Evolutionary conservation across 2,113 vertebrate genomes (phyloP).

Genomic region (Capra hircus): DNA sequence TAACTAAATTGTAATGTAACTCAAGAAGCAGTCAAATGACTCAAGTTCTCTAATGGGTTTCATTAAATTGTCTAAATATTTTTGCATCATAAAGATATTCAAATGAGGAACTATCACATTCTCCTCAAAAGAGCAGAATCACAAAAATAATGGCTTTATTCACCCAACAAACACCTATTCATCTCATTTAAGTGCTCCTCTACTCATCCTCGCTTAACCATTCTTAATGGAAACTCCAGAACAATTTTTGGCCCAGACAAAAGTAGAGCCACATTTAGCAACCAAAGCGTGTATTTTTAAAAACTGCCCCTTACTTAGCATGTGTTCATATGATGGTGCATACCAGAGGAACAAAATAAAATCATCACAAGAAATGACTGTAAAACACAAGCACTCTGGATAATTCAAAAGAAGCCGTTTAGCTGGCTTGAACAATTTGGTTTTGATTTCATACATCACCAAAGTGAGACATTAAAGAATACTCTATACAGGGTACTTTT

Average conservation of each 20-base stretch:
- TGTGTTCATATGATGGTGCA: conserved; percentile 66
- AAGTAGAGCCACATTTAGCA: conserved; percentile 59
- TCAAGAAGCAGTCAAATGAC: not conserved
- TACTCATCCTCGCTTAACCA: not conserved
- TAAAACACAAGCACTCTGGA: conserved; percentile 36
- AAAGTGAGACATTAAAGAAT: conserved; percentile 64
- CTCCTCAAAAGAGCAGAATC: not conserved
- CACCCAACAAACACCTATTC: not conserved
- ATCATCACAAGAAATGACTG: conserved; percentile 58
- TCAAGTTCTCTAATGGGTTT: not conserved
- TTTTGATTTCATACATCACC: conserved; percentile 63
- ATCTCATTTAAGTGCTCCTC: not conserved
- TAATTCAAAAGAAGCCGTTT: conserved; percentile 49
- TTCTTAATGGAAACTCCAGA: conserved; percentile 39
- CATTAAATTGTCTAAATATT: not conserved
- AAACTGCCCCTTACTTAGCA: conserved; percentile 58
- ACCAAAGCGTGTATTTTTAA: conserved; percentile 59
- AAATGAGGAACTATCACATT: not conserved
- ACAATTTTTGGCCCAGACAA: conserved; percentile 42
- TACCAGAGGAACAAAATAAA: conserved; percentile 68
- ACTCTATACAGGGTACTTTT: not conserved
- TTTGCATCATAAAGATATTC: not conserved
- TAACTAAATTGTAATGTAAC: not conserved
- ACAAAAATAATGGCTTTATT: not conserved
- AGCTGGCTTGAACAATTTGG: conserved; percentile 60